Conservation (phyloP, 2,113 vertebrate genomes). For the Podarcis cretensis region DNA sequence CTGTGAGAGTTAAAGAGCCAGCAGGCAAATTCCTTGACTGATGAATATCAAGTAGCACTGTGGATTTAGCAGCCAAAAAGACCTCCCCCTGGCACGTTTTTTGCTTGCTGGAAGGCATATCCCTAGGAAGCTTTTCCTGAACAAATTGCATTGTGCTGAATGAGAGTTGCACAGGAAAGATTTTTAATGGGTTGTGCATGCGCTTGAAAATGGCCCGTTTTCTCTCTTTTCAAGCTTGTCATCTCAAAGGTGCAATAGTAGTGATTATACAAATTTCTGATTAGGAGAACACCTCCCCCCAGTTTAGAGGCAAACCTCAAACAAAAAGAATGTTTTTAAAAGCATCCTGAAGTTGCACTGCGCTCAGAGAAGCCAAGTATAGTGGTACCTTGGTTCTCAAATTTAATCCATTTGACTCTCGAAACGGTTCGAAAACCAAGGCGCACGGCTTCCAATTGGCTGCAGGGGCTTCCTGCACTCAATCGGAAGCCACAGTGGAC, state of each 20-base stretch:
- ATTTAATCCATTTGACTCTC: too few species aligned
- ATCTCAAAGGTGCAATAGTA: background rate
- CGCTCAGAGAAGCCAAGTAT: too few species aligned
- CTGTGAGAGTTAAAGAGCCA: conserved; percentile 2
- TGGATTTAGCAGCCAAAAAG: background rate
- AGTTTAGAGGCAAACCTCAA: background rate
- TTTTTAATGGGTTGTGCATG: background rate
- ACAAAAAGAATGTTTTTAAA: background rate
- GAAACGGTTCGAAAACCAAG: too few species aligned
- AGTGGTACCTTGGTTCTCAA: too few species aligned
- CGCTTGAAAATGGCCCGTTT: background rate
- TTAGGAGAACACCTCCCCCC: background rate
- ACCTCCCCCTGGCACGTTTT: background rate
- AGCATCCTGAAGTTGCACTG: background rate
- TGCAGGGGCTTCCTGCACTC: too few species aligned
- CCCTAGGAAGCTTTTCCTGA: background rate
- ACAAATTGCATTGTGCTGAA: background rate
- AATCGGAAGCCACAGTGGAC: too few species aligned
- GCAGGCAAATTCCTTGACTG: background rate
- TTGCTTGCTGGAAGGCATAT: background rate
- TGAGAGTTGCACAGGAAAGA: background rate
- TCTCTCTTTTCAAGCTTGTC: background rate
- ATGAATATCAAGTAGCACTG: background rate
- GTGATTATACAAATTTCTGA: background rate
- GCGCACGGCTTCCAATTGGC: too few species aligned